phyloP scores from a whole-genome alignment of 2,113 vertebrate genomes.

The Egretta garzetta region DNA sequence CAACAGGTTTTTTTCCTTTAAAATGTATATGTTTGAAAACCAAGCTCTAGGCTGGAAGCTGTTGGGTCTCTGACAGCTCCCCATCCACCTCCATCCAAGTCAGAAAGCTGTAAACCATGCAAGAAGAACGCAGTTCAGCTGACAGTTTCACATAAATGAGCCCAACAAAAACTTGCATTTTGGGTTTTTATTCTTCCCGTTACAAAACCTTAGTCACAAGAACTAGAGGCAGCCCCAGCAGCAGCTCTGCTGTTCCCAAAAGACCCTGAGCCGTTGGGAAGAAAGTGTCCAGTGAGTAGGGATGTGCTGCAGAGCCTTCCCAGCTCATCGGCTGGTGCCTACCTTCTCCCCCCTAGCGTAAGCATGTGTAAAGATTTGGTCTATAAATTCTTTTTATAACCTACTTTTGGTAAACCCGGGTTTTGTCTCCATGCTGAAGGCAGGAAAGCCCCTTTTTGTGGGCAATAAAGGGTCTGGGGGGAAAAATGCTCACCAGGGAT shows the following conservation, averaged over 20 bases:
- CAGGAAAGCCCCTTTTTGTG: background rate
- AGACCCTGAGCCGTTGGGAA: rapidly evolving
- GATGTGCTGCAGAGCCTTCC: background rate
- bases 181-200: background rate
- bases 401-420: background rate
- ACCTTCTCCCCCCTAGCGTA: background rate
- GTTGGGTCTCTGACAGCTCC: background rate
- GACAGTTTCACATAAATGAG: background rate
- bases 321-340: background rate
- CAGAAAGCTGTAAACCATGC: background rate
- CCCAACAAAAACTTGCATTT: background rate
- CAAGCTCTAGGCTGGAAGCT: background rate
- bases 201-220: background rate
- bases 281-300: background rate
- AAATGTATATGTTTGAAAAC: background rate
- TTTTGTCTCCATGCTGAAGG: background rate
- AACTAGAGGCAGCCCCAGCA: background rate
- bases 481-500: background rate
- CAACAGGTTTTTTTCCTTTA: background rate
- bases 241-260: background rate
- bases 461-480: background rate
- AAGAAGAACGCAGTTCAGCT: background rate
- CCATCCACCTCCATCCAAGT: background rate
- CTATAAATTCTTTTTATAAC: background rate
- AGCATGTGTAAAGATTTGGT: background rate